Percentiles rank a stretch among this genome's conserved stretches.
phyloP scores from a whole-genome alignment of 2,797 vertebrate genomes.

The Distichodus sexfasciatus region DNA sequence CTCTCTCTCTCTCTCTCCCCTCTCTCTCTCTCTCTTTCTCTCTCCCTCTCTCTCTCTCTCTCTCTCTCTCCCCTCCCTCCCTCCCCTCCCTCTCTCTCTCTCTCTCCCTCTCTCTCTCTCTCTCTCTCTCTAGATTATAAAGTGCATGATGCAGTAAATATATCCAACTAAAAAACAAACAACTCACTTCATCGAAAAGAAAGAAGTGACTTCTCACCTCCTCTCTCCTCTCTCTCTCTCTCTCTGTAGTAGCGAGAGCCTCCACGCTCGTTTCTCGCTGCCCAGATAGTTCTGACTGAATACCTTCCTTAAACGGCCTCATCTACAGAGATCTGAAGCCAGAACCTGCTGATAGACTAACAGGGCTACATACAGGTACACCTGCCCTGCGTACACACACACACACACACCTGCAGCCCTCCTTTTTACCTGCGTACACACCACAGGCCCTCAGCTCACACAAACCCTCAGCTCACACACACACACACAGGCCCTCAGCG shows the following conservation, averaged over 20 bases:
- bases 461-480: too few species aligned
- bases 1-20: not conserved
- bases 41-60: not conserved
- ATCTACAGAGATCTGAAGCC: conserved; percentile 95
- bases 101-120: too few species aligned
- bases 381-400: not conserved
- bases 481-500: too few species aligned
- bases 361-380: conserved; percentile 90
- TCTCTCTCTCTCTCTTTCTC: not conserved
- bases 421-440: too few species aligned
- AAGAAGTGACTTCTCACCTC: too few species aligned
- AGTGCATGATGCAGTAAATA: too few species aligned
- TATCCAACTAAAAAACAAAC: too few species aligned
- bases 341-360: conserved; percentile 94
- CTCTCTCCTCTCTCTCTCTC: conserved; percentile 31
- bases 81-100: too few species aligned
- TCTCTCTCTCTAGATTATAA: too few species aligned
- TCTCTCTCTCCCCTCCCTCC: too few species aligned
- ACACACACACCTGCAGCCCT: not conserved
- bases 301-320: conserved; percentile 93
- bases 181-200: too few species aligned
- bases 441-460: too few species aligned
- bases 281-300: conserved; percentile 94
- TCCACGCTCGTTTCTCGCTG: conserved; percentile 90
- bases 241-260: conserved; percentile 83